These are phyloP conservation scores for Verasper variegatus DNA, from an alignment of 2,113 vertebrate species.

Conservation along the genomic window DNA sequence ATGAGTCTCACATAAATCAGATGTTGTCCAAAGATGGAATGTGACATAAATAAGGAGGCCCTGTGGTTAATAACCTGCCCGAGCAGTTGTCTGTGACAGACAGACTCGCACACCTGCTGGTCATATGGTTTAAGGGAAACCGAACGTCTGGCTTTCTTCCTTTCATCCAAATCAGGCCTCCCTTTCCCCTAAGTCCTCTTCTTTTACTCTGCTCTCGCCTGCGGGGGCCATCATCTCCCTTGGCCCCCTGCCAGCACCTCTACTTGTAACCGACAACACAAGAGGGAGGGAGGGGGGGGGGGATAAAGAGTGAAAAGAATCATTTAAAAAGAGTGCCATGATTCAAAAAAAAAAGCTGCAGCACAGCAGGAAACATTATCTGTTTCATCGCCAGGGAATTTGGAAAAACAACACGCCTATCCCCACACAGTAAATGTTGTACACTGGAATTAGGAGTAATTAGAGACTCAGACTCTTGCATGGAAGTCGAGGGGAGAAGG, in stretches of 20 bases:
- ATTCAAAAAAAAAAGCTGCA: constrained; percentile 36
- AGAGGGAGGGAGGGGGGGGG: constrained; percentile 1
- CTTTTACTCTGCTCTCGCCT: constrained; percentile 45
- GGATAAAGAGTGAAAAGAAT: constrained; percentile 38
- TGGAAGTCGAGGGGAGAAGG: constrained; percentile 18
- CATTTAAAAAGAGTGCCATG: constrained; percentile 13
- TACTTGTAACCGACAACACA: constrained; percentile 34
- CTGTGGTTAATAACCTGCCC: constrained; percentile 68
- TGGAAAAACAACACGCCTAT: constrained; percentile 30
- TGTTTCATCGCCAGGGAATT: constrained; percentile 36
- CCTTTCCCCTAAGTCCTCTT: constrained; percentile 21
- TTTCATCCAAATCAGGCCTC: constrained; percentile 55
- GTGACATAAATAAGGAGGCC: constrained; percentile 25
- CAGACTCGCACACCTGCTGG: constrained; percentile 34
- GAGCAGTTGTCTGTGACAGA: constrained; percentile 52
- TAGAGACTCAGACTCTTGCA: constrained; percentile 11
- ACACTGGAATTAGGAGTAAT: constrained; percentile 44
- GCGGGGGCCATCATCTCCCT: constrained; percentile 59
- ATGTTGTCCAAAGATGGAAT: constrained; percentile 15
- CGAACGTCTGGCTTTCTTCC: constrained; percentile 68
- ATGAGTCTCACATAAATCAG: neutral
- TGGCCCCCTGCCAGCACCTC: constrained; percentile 63
- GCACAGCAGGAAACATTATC: constrained; percentile 46
- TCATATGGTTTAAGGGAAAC: constrained; percentile 82
- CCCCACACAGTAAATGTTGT: neutral